Evolutionary conservation across 2,797 vertebrate species (phyloP), one percentile per base, ranked within the genome.

Genomic region (Macrochelys suwanniensis): DNA sequence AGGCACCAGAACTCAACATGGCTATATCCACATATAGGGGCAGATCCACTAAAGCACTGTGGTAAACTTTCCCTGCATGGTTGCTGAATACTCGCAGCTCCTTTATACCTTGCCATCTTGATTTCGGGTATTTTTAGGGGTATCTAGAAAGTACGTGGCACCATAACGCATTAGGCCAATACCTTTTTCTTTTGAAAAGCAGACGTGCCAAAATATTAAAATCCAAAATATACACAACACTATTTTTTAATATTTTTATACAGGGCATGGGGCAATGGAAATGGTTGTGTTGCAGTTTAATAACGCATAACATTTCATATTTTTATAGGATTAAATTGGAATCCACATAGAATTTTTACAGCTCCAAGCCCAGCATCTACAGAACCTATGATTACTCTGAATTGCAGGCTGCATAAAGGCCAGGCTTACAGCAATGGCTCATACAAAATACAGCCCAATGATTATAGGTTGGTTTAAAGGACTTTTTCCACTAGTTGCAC

Each of bases 241-340:
- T 71, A 6, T 76, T 9, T 87, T 68, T 93, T 33, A 80, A 89
- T 92, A 80, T 85, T n/a, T 61, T 80, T 80, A 45, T 89, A 89
- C 79, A 81, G 31, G 53, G 28, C 28, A 26, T 5, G 17, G 77
- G 93, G n/a, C 61, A 82, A 21, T 42, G 79, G 50, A 85, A 93
- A 85, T 49, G 81, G 53, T 76, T 88, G 45, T 71, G 77, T 83
- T 79, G 47, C 50, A 85, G 65, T 91, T 71, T 92, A 93, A 88
- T 82, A 85, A 6, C 50, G 83, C 82, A 45, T 94, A 89, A 31
- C 53, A 78, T 54, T 56, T 93, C 84, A 37, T 87, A 56, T 65
- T 90, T 95, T 87, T 91, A 88, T 88, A 84, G 89, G 82, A 88
- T 89, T 87, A 94, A 71, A 92, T 96, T 95, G 94, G 53, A 90